Conservation (phyloP, 2,888 invertebrate genomes). For the Agriotes lineatus region DNA sequence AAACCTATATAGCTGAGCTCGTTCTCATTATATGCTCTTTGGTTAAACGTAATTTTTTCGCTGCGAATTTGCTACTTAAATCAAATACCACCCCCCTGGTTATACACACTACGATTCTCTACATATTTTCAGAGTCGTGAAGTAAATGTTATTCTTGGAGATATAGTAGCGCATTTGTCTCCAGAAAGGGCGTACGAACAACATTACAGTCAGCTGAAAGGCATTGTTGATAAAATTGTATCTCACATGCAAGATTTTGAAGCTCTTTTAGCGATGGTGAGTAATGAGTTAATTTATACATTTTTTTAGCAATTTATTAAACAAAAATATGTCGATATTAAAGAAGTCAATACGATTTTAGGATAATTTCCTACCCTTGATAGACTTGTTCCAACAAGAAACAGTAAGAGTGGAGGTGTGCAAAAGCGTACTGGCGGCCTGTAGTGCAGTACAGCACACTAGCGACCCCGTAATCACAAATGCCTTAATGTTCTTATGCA, state of each 20-base stretch:
- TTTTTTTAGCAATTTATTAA: too few relatives aligned
- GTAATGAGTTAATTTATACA: background rate
- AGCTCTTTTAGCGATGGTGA: constrained; percentile 83
- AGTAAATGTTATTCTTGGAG: constrained; percentile 86
- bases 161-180: constrained; percentile 86
- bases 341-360: too few relatives aligned
- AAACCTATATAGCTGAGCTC: too few relatives aligned
- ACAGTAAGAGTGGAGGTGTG: constrained; percentile 86
- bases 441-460: constrained; percentile 63
- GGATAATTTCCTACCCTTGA: constrained; percentile 91
- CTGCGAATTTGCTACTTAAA: too few relatives aligned
- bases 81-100: too few relatives aligned
- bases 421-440: constrained; percentile 80
- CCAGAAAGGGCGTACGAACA: constrained; percentile 83
- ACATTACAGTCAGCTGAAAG: constrained; percentile 82
- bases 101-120: too few relatives aligned
- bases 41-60: too few relatives aligned
- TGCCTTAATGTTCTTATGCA: constrained; percentile 89
- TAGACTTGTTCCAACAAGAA: constrained; percentile 92
- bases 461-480: constrained; percentile 90
- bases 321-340: too few relatives aligned
- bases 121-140: constrained; percentile 84
- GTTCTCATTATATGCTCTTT: too few relatives aligned
- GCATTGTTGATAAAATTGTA: constrained; percentile 81
- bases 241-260: constrained; percentile 83